Evolutionary conservation across 1,140 invertebrate species (phyloP).

Genomic region (Magallana angulata): DNA sequence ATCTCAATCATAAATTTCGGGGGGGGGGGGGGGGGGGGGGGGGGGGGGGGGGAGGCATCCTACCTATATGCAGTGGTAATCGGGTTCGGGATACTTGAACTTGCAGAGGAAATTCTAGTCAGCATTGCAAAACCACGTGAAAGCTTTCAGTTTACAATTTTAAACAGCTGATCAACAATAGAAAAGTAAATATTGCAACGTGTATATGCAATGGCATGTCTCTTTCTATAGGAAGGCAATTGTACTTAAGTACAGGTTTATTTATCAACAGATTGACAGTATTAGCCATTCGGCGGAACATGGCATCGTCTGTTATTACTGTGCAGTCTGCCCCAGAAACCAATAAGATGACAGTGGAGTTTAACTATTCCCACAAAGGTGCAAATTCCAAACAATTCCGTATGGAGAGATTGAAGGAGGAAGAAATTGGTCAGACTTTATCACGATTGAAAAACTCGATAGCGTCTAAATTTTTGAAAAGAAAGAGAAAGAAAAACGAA

Average conservation of each 20-base stretch:
- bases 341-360: conserved; percentile 62
- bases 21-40: too few species aligned
- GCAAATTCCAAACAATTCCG: conserved; percentile 56
- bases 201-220: background rate
- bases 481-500: conserved; percentile 57
- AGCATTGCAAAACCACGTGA: background rate
- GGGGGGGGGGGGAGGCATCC: too few species aligned
- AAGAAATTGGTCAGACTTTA: conserved; percentile 63
- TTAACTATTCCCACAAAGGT: conserved; percentile 58
- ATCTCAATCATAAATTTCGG: too few species aligned
- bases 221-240: background rate
- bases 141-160: background rate
- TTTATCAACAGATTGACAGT: background rate
- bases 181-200: too few species aligned
- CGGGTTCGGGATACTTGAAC: background rate
- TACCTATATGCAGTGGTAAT: background rate
- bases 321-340: conserved; percentile 40
- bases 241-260: background rate
- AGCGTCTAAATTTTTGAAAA: conserved; percentile 59
- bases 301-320: background rate
- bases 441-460: conserved; percentile 61
- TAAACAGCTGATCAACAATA: too few species aligned
- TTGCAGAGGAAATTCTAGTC: background rate
- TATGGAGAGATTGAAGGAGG: conserved; percentile 61
- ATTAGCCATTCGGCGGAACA: background rate